phyloP scores from a whole-genome alignment of 2,888 invertebrate species.

The Maniola hyperantus region DNA sequence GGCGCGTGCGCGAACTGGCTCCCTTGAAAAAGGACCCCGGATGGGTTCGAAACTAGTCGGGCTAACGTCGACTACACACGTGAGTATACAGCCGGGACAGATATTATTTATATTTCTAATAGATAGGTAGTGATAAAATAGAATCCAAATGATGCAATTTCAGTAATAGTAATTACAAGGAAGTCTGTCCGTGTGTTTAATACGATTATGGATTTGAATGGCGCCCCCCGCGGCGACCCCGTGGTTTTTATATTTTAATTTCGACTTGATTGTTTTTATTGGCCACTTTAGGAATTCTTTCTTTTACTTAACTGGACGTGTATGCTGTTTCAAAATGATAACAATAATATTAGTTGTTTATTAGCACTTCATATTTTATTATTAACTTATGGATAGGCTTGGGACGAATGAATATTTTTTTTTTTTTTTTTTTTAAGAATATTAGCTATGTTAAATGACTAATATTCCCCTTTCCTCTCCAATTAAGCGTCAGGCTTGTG shows the following conservation, averaged over 20 bases:
- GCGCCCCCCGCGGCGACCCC: slow-evolving; percentile 36
- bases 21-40: no score
- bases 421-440: no score
- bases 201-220: slow-evolving; percentile 29
- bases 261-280: slow-evolving; percentile 30
- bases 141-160: slow-evolving; percentile 14
- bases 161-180: slow-evolving; percentile 21
- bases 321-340: slow-evolving; percentile 16
- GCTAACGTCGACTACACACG: no score
- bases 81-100: no score
- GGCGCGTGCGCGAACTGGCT: no score
- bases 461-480: no score
- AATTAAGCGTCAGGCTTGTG: no score
- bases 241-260: slow-evolving; percentile 42
- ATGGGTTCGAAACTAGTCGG: no score
- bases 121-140: slow-evolving; percentile 5
- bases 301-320: slow-evolving; percentile 3
- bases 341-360: slow-evolving; percentile 33
- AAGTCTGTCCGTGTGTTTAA: slow-evolving; percentile 23
- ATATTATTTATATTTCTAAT: no score
- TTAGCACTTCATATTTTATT: slow-evolving; percentile 21
- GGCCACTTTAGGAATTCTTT: slow-evolving; percentile 24
- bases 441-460: no score
- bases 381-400: not conserved
- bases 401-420: not conserved